Percentiles rank a stretch among this genome's conserved stretches.
Evolutionary conservation across 2,888 invertebrate genomes (phyloP).

Genomic region (Sclerodermus sp.): DNA sequence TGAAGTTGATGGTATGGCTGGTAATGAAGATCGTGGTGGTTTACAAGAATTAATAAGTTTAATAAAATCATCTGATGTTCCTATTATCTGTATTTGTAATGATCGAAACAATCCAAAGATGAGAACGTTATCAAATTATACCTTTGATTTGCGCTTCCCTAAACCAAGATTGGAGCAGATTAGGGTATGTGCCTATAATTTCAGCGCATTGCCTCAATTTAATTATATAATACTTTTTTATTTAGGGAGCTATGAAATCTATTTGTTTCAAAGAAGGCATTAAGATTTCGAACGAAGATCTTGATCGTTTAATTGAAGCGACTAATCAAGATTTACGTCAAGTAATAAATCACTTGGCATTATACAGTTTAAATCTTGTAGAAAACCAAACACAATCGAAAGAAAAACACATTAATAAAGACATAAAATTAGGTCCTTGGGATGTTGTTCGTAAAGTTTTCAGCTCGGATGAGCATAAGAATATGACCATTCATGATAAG

Average conservation of each 20-base stretch:
- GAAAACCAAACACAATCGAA: slow-evolving; percentile 12
- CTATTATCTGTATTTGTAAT: slow-evolving; percentile 97
- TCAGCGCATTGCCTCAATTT: no score
- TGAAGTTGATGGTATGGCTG: slow-evolving; percentile 99
- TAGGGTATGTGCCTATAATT: slow-evolving; percentile 63
- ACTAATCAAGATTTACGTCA: slow-evolving; percentile 94
- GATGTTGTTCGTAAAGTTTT: slow-evolving; percentile 91
- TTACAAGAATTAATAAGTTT: slow-evolving; percentile 90
- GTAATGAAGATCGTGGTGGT: slow-evolving; percentile 98
- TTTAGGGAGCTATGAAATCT: slow-evolving; percentile 83
- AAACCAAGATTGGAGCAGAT: slow-evolving; percentile 90
- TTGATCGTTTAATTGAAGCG: slow-evolving; percentile 81
- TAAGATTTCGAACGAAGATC: slow-evolving; percentile 73
- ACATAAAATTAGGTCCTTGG: slow-evolving; percentile 90
- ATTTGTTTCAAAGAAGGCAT: slow-evolving; percentile 90
- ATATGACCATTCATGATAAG: slow-evolving; percentile 79
- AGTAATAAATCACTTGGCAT: slow-evolving; percentile 84
- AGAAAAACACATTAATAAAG: slow-evolving; percentile 65
- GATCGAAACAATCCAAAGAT: slow-evolving; percentile 93
- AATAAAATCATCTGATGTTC: slow-evolving; percentile 85
- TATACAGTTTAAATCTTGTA: slow-evolving; percentile 65
- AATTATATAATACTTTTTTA: slow-evolving; percentile 2
- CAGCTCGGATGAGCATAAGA: slow-evolving; percentile 74
- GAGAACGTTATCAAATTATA: slow-evolving; percentile 88
- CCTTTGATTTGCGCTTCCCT: slow-evolving; percentile 86